Percentiles rank a stretch among this genome's conserved stretches.
Conservation (phyloP, 2,797 vertebrate species). For the Nyctalus aviator region DNA sequence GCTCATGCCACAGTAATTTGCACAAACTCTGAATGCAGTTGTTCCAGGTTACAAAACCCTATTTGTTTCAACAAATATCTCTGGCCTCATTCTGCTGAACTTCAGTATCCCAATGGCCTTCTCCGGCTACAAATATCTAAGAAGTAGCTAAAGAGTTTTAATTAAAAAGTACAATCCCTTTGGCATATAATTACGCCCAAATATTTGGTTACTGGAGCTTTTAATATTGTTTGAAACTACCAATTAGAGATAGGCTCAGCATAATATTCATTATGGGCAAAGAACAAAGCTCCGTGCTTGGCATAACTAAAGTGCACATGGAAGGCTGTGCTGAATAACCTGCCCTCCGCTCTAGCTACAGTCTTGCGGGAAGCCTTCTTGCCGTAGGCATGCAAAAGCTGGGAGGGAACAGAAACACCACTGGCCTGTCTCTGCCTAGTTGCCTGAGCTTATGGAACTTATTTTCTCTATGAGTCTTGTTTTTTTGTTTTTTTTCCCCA, state of each 20-base stretch:
- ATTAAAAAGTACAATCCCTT: constrained; percentile 44
- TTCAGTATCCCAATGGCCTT: constrained; percentile 5
- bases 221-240: constrained; percentile 51
- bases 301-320: background rate
- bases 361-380: background rate
- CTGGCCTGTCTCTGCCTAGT: background rate
- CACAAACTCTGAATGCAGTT: background rate
- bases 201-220: constrained; percentile 48
- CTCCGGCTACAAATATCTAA: constrained; percentile 8
- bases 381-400: background rate
- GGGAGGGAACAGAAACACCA: background rate
- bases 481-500: background rate
- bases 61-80: constrained; percentile 22
- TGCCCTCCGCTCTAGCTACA: too few species aligned
- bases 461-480: background rate
- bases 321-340: background rate
- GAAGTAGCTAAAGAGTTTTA: constrained; percentile 48
- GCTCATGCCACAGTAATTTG: background rate
- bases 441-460: background rate
- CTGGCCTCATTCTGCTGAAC: background rate
- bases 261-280: constrained; percentile 38
- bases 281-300: background rate
- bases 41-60: background rate
- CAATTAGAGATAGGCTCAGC: constrained; percentile 36
- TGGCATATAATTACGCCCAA: constrained; percentile 26